Evolutionary conservation across 2,797 vertebrate genomes (phyloP).

Genomic region (Coilia nasus): DNA sequence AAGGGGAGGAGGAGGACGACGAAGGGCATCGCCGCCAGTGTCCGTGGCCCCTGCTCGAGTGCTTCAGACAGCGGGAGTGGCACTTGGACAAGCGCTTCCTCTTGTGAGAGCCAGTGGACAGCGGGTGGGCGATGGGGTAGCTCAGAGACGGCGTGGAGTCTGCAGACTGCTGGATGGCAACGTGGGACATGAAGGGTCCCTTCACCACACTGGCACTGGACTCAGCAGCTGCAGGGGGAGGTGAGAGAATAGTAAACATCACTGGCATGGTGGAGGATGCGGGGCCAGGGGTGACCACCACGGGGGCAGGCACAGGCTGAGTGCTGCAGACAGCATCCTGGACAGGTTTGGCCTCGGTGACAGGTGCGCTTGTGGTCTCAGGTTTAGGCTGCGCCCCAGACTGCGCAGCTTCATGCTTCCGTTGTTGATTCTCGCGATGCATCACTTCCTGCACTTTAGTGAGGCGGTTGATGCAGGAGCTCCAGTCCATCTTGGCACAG

Average conservation of each 20-base stretch:
- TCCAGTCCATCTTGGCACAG: constrained; percentile 62
- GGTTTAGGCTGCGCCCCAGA: constrained; percentile 38
- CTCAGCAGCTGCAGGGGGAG: constrained; percentile 43
- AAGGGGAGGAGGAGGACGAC: constrained; percentile 44
- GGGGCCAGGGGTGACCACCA: constrained; percentile 31
- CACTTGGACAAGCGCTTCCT: constrained; percentile 40
- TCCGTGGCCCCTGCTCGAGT: constrained; percentile 38
- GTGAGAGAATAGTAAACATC: constrained; percentile 58
- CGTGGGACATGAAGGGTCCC: constrained; percentile 38
- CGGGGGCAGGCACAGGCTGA: constrained; percentile 18
- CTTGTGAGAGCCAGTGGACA: constrained; percentile 45
- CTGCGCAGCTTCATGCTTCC: constrained; percentile 50
- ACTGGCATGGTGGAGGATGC: constrained; percentile 53
- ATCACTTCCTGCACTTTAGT: constrained; percentile 61
- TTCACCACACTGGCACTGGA: constrained; percentile 37
- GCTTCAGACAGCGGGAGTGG: constrained; percentile 38
- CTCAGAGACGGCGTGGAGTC: constrained; percentile 34
- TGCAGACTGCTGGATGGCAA: constrained; percentile 46
- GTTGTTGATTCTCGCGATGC: constrained; percentile 55
- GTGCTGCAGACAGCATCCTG: constrained; percentile 14
- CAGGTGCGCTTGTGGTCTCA: constrained; percentile 37
- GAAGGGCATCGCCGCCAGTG: constrained; percentile 42
- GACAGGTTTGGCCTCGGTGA: constrained; percentile 35
- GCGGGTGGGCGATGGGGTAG: constrained; percentile 16
- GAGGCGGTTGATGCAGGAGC: constrained; percentile 59